These are phyloP conservation scores for Acropora yongei DNA, from an alignment of 64 coral and sea anemone genomes.

Conservation along the genomic window DNA sequence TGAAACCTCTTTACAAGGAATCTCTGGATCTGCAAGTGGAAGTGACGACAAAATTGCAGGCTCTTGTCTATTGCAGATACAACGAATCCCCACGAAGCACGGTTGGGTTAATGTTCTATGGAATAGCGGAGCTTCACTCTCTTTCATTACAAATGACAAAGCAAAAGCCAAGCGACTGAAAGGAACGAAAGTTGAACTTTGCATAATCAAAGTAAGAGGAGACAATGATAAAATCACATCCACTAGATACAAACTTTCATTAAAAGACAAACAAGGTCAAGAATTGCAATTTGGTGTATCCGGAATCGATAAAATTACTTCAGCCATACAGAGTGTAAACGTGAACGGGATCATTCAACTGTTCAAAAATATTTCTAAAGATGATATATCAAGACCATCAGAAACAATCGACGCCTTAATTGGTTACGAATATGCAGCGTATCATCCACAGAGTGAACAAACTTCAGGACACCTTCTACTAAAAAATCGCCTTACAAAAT, in stretches of 20 bases:
- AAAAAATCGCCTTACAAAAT: too few relatives aligned
- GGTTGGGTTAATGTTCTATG: too few relatives aligned
- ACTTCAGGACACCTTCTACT: too few relatives aligned
- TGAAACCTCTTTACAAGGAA: background rate
- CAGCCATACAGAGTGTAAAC: slow-evolving; percentile 53
- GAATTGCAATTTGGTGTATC: slow-evolving; percentile 44
- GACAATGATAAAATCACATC: slow-evolving; percentile 46
- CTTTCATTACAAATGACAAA: slow-evolving; percentile 67
- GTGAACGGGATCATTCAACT: too few relatives aligned
- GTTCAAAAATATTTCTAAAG: too few relatives aligned
- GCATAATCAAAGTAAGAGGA: background rate
- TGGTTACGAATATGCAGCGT: too few relatives aligned
- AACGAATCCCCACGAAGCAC: slow-evolving; percentile 54
- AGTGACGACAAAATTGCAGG: background rate
- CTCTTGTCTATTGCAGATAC: slow-evolving; percentile 46
- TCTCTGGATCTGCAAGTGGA: background rate
- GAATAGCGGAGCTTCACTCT: slow-evolving; percentile 21
- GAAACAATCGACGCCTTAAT: too few relatives aligned
- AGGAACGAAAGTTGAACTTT: too few relatives aligned
- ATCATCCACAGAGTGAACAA: too few relatives aligned
- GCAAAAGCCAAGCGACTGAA: slow-evolving; percentile 49
- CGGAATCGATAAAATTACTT: slow-evolving; percentile 62
- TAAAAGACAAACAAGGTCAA: slow-evolving; percentile 10
- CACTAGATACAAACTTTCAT: slow-evolving; percentile 19
- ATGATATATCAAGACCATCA: too few relatives aligned